A percentile compares a stretch with the other conserved stretches of the same genome.
These are phyloP conservation scores for Steinernema khuongi DNA, from an alignment of 1,140 invertebrate genomes.

Conservation along the genomic window DNA sequence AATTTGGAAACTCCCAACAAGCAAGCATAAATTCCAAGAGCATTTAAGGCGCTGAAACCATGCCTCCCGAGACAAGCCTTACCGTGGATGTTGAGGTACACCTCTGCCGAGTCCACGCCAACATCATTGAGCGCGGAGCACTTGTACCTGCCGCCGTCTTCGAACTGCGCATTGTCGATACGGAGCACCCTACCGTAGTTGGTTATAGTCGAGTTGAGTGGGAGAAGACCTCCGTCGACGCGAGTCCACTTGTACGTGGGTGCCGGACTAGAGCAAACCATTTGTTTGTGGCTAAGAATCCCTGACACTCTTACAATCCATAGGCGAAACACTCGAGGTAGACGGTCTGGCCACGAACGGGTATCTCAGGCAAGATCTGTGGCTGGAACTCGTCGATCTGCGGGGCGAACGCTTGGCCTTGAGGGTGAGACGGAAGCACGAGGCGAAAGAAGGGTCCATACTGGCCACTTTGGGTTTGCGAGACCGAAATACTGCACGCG, in stretches of 20 bases:
- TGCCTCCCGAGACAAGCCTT: neutral
- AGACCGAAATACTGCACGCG: conserved; percentile 28
- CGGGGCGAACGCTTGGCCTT: conserved; percentile 22
- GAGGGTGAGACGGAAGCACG: conserved; percentile 13
- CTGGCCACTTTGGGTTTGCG: conserved; percentile 29
- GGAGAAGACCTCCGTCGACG: conserved; percentile 28
- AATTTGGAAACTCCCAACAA: neutral
- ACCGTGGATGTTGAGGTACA: conserved; percentile 25
- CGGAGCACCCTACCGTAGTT: conserved; percentile 27
- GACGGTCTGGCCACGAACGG: conserved; percentile 24
- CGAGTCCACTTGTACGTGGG: conserved; percentile 28
- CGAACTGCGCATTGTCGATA: conserved; percentile 28
- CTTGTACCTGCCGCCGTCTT: conserved; percentile 27
- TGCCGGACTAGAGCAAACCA: conserved; percentile 19
- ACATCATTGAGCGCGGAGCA: conserved; percentile 25
- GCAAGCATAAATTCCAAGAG: neutral
- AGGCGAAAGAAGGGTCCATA: conserved; percentile 34
- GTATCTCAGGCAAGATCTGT: conserved; percentile 26
- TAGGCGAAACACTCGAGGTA: conserved; percentile 36
- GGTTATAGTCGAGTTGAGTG: neutral
- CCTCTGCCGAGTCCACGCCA: conserved; percentile 24
- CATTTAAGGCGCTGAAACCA: neutral
- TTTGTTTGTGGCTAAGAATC: neutral
- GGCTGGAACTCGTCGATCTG: conserved; percentile 26
- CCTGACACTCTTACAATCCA: conserved; percentile 17